Evolutionary conservation across 2,797 vertebrate genomes (phyloP).

Genomic region (Pterois miles): DNA sequence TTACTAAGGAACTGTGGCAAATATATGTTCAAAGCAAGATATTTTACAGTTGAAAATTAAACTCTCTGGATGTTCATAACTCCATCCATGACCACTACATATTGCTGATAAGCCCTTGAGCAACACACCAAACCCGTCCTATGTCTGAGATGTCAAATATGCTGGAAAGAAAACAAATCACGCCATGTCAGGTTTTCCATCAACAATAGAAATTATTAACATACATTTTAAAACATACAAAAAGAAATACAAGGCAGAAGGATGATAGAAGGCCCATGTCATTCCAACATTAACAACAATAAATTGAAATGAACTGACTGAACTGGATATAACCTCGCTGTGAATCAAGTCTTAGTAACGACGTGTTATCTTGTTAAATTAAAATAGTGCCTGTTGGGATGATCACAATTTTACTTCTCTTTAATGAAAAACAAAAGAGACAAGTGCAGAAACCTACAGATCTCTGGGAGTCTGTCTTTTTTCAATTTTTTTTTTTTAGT

Average conservation of each 20-base stretch:
- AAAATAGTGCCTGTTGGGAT: constrained; percentile 45
- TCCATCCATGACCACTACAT: no score
- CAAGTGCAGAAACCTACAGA: constrained; percentile 38
- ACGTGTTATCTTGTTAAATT: neutral
- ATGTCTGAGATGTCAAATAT: neutral
- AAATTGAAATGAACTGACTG: constrained; percentile 27
- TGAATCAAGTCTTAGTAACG: neutral
- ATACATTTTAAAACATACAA: constrained; percentile 73
- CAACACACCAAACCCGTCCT: no score
- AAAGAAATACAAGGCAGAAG: constrained; percentile 64
- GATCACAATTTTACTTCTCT: constrained; percentile 41
- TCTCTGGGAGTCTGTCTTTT: constrained; percentile 4
- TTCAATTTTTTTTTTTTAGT: constrained; percentile 28
- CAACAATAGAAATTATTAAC: constrained; percentile 73
- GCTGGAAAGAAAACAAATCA: constrained; percentile 23
- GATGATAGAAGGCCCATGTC: constrained; percentile 61
- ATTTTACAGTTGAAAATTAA: no score
- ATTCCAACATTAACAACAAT: constrained; percentile 55
- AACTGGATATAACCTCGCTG: constrained; percentile 6
- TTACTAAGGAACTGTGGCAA: no score
- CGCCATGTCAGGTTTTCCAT: constrained; percentile 39
- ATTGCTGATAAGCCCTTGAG: no score
- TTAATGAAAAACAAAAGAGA: constrained; percentile 34
- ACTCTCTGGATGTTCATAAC: no score
- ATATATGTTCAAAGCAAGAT: no score